These are phyloP conservation scores for Gymnocheta viridis DNA, from an alignment of 2,888 invertebrate species.

Conservation along the genomic window DNA sequence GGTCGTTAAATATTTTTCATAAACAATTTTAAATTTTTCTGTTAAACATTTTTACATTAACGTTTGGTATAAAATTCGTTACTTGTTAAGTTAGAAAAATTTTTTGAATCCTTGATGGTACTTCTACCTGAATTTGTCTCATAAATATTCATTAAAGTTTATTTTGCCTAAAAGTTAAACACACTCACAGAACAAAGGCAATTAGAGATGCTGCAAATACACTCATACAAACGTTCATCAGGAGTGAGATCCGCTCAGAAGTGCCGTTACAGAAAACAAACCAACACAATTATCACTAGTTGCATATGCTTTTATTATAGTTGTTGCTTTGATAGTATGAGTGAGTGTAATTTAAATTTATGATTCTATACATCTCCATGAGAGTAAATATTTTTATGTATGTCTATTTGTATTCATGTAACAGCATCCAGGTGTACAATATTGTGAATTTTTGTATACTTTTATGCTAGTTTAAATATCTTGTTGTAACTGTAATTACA, in stretches of 20 bases:
- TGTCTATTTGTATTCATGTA: background rate
- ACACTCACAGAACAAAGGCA: constrained; percentile 21
- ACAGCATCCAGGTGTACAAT: background rate
- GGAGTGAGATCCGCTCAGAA: constrained; percentile 21
- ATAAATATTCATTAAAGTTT: constrained; percentile 69
- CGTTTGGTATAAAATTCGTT: background rate
- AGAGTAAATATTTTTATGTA: constrained; percentile 3
- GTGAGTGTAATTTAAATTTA: constrained; percentile 1
- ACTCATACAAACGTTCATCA: background rate
- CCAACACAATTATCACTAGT: constrained; percentile 61
- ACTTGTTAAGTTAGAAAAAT: background rate
- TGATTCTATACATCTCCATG: background rate
- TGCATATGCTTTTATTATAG: constrained; percentile 50
- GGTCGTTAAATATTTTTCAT: background rate
- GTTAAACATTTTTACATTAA: background rate
- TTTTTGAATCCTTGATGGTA: background rate
- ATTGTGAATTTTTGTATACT: background rate
- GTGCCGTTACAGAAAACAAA: constrained; percentile 43
- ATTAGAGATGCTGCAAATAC: background rate
- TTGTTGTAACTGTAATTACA: constrained; percentile 18
- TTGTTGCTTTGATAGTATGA: background rate
- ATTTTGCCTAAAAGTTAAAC: constrained; percentile 48
- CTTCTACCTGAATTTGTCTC: constrained; percentile 23
- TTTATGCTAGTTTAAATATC: background rate
- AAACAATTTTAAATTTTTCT: background rate